Base-by-base conservation (phyloP, 2,888 invertebrate genomes). In the Ormyrus pomaceus region DNA sequence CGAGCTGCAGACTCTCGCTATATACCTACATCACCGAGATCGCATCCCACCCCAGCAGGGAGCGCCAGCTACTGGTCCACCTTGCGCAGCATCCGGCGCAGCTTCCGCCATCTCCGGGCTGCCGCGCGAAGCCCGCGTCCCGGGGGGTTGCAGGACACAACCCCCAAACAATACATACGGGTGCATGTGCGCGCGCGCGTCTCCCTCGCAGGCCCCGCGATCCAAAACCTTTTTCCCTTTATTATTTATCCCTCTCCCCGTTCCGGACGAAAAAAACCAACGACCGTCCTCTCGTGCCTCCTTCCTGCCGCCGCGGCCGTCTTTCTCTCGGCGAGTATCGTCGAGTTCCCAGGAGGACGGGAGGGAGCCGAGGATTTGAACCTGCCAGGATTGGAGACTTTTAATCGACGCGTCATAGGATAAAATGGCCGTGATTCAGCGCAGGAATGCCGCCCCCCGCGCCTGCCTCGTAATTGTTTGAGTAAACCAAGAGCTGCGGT, bases 11-110 rank as follows among this genome's bases (percentile, higher is more conserved):
- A 1, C 64, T 56, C 61, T 13, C 34, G 13, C 51, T 45, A 5
- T 10, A 6, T 10, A 6, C 10, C 8, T 7, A 9, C 9, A 53
- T 8, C 19, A 6, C 9, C 11, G 46, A 34, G 8, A 6, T 7
- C 6, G 11, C 3, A 51, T 19, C 64, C 51, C 65, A 83, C 75
- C 72, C 82, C 87, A 61, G 74, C 79, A 90, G 89, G 85, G 88
- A 78, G 77, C 89, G 87, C 89, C 87, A 89, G 86, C 62, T 82
- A 84, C 84, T 87, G 88, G 88, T 88, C 86, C 87, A 87, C 34
- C 34, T 77, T 55, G 59, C 51, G 59, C 88, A 89, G 87, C 89
- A 88, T 89, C 88, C 85, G 69, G 5, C 69, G 76, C 53, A n/a
- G 50, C 53, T 62, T 75, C 74, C 85, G 85, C 89, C 81, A 86